Percentiles rank a stretch among this genome's conserved stretches.
Evolutionary conservation across 2,113 vertebrate genomes (phyloP).

Genomic region (Microcebus ravelobensis): DNA sequence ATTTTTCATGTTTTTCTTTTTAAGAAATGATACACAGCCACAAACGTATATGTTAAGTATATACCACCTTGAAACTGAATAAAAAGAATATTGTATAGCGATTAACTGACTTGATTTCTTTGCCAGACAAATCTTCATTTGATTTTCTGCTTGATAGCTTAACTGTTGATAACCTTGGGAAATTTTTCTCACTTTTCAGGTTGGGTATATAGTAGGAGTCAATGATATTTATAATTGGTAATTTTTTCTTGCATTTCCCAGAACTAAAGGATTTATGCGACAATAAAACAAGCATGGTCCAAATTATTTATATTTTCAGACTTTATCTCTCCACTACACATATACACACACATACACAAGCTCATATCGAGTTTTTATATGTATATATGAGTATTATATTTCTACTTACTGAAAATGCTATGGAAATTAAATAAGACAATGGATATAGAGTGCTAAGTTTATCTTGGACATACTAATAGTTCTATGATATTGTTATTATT

Average conservation of each 20-base stretch:
- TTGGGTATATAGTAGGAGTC: background rate
- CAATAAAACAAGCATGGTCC: background rate
- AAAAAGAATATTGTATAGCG: background rate
- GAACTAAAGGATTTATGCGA: background rate
- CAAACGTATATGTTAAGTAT: background rate
- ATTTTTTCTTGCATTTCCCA: background rate
- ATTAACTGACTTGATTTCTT: background rate
- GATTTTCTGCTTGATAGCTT: background rate
- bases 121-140: background rate
- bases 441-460: background rate
- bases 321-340: background rate
- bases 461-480: background rate
- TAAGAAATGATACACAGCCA: background rate
- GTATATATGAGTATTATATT: background rate
- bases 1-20: background rate
- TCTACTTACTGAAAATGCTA: background rate
- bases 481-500: slow-evolving; percentile 11
- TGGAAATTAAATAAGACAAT: background rate
- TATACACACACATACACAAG: background rate
- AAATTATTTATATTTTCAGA: background rate
- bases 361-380: background rate
- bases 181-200: background rate
- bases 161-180: background rate
- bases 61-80: background rate
- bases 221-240: background rate